phyloP scores from a whole-genome alignment of 2,888 invertebrate species.

The Platypus cylindrus region DNA sequence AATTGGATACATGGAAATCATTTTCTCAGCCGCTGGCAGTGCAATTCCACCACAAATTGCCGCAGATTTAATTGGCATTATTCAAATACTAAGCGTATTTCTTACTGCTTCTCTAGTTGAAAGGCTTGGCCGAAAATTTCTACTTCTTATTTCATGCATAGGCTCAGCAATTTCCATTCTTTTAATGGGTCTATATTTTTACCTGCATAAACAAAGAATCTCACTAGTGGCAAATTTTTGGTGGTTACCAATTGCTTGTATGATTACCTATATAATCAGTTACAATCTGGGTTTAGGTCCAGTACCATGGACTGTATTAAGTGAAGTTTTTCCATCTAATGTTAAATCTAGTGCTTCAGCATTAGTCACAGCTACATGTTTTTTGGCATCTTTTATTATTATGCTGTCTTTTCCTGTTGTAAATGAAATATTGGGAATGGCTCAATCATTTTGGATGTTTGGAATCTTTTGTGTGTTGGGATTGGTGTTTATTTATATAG shows the following conservation, averaged over 20 bases:
- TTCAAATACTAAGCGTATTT: slow-evolving; percentile 57
- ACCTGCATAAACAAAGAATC: slow-evolving; percentile 11
- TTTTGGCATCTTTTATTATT: slow-evolving; percentile 17
- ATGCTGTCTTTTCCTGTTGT: slow-evolving; percentile 21
- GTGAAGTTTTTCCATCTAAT: slow-evolving; percentile 67
- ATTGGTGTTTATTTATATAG: slow-evolving; percentile 16
- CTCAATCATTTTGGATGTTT: slow-evolving; percentile 21
- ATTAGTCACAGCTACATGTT: slow-evolving; percentile 31
- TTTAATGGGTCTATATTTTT: slow-evolving; percentile 18
- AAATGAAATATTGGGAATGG: slow-evolving; percentile 17
- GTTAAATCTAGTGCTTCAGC: slow-evolving; percentile 46
- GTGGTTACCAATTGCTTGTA: slow-evolving; percentile 58
- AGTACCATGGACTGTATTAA: slow-evolving; percentile 68
- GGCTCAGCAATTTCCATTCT: slow-evolving; percentile 44
- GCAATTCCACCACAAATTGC: slow-evolving; percentile 45
- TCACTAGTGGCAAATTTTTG: slow-evolving; percentile 32
- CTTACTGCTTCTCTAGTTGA: slow-evolving; percentile 63
- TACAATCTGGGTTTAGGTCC: slow-evolving; percentile 63
- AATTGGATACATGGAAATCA: slow-evolving; percentile 59
- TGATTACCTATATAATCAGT: slow-evolving; percentile 56
- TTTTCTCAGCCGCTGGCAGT: slow-evolving; percentile 58
- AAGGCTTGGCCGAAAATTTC: slow-evolving; percentile 54
- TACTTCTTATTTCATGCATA: slow-evolving; percentile 49
- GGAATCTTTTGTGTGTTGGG: slow-evolving; percentile 15
- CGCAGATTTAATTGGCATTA: slow-evolving; percentile 62